Conservation (phyloP, 2,113 vertebrate species). For the Willisornis vidua region DNA sequence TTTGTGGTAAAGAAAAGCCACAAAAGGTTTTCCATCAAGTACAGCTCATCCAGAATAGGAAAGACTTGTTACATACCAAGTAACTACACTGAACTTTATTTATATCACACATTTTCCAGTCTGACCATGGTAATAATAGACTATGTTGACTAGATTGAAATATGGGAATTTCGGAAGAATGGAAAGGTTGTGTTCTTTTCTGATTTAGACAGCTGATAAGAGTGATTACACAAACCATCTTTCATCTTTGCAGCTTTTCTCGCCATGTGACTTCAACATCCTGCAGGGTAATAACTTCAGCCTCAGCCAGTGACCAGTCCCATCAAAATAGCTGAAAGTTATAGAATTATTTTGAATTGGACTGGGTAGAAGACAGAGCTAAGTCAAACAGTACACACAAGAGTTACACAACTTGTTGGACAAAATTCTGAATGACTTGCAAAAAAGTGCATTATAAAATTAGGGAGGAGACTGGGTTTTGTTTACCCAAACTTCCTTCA, state of each 20-base stretch:
- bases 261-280: background rate
- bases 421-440: constrained; percentile 26
- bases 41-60: background rate
- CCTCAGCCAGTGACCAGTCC: background rate
- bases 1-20: background rate
- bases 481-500: background rate
- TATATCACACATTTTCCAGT: background rate
- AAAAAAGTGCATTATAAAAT: background rate
- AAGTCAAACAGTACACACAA: background rate
- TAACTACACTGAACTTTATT: background rate
- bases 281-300: background rate
- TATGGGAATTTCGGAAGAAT: background rate
- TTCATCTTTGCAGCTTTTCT: background rate
- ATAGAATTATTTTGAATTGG: background rate
- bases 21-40: background rate
- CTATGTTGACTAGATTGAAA: background rate
- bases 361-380: background rate
- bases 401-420: background rate
- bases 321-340: background rate
- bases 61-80: background rate
- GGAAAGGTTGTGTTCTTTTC: background rate
- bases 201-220: background rate
- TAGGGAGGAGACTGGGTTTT: background rate
- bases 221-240: background rate
- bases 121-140: background rate